phyloP scores from a whole-genome alignment of 2,113 vertebrate species.

The Colistium nudipinnis region DNA sequence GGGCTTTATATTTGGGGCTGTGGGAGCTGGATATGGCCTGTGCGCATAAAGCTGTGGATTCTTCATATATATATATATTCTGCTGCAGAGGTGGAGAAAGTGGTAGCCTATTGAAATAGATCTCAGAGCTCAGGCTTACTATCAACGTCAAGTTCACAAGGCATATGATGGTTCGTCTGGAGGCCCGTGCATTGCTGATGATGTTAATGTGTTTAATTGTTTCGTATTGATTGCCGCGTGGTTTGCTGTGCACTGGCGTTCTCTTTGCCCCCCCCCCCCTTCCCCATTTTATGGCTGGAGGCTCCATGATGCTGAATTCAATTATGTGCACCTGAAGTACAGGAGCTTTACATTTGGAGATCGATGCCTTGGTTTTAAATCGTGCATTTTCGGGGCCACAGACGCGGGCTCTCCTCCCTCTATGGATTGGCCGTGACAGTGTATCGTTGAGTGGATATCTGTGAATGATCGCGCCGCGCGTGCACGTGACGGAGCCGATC shows the following conservation, averaged over 20 bases:
- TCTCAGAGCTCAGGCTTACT: constrained; percentile 67
- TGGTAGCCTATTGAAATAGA: constrained; percentile 68
- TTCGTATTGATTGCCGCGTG: constrained; percentile 80
- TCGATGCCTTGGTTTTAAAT: constrained; percentile 72
- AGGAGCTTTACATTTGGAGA: constrained; percentile 74
- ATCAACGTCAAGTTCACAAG: constrained; percentile 79
- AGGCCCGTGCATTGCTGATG: constrained; percentile 72
- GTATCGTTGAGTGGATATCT: constrained; percentile 58
- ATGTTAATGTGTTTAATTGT: constrained; percentile 85
- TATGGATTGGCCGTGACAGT: constrained; percentile 46
- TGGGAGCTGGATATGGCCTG: constrained; percentile 64
- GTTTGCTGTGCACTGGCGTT: constrained; percentile 65
- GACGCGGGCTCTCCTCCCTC: constrained; percentile 32
- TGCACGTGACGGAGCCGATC: constrained; percentile 46
- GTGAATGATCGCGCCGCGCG: constrained; percentile 50
- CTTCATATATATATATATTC: neutral
- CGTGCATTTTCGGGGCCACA: constrained; percentile 70
- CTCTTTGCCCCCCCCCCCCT: constrained; percentile 39
- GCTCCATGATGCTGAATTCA: constrained; percentile 79
- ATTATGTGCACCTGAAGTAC: constrained; percentile 79
- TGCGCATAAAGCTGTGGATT: constrained; percentile 71
- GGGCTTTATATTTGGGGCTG: constrained; percentile 68
- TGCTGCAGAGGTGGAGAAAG: constrained; percentile 76
- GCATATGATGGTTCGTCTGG: constrained; percentile 72
- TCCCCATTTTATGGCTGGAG: constrained; percentile 73